A percentile compares a stretch with the other conserved stretches of the same genome.
These are phyloP conservation scores for Stegophylla sp. DNA, from an alignment of 2,888 invertebrate genomes.

Conservation along the genomic window DNA sequence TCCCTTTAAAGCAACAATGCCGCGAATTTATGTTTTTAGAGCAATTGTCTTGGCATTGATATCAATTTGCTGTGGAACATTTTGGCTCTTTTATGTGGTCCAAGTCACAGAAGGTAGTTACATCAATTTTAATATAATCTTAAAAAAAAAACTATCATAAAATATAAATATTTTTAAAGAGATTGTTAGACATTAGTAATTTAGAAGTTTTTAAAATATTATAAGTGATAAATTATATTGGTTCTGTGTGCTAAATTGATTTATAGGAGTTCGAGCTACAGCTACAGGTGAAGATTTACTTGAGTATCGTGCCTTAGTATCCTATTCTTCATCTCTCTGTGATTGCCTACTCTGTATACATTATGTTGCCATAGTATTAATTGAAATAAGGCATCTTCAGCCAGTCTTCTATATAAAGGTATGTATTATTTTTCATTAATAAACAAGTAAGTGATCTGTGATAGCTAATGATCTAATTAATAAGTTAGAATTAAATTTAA, in stretches of 20 bases:
- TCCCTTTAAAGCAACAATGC: constrained; percentile 84
- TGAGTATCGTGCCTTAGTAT: constrained; percentile 87
- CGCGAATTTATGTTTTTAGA: constrained; percentile 88
- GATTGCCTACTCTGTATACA: constrained; percentile 95
- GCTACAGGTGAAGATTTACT: constrained; percentile 77
- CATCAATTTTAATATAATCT: too few relatives aligned
- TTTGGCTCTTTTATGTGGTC: constrained; percentile 97
- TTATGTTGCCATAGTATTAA: constrained; percentile 88
- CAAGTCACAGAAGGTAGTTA: constrained; percentile 68
- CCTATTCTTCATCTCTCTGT: constrained; percentile 89
- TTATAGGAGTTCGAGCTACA: constrained; percentile 75
- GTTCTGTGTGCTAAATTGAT: neutral
- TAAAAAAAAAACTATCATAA: neutral
- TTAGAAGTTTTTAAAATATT: neutral
- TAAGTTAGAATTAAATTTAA: too few relatives aligned
- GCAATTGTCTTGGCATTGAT: constrained; percentile 87
- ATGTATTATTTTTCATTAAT: neutral
- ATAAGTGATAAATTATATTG: neutral
- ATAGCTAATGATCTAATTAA: too few relatives aligned
- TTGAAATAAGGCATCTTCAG: constrained; percentile 91
- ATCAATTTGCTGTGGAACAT: constrained; percentile 90
- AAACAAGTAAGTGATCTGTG: too few relatives aligned
- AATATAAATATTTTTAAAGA: neutral
- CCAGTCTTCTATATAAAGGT: constrained; percentile 77
- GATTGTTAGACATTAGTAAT: too few relatives aligned